phyloP scores from a whole-genome alignment of 1,140 invertebrate genomes.

The Phenacoccus solenopsis region DNA sequence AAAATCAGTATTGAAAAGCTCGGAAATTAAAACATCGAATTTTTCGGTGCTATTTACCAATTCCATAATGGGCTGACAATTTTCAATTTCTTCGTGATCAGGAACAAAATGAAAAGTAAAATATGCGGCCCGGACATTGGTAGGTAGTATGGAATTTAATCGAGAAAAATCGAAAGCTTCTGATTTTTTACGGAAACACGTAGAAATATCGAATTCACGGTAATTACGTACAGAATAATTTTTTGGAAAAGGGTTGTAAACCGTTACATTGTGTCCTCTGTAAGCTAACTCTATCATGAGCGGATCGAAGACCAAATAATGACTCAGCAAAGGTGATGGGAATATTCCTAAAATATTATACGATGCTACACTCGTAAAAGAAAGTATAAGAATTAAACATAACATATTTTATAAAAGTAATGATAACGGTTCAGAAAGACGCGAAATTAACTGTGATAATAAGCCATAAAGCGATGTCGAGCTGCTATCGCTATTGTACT shows the following conservation, averaged over 20 bases:
- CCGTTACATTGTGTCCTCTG: slow-evolving; percentile 30
- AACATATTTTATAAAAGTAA: no score
- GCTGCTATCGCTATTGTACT: no score
- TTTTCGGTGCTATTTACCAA: background rate
- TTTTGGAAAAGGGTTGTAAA: slow-evolving; percentile 35
- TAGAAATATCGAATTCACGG: slow-evolving; percentile 34
- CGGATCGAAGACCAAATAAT: slow-evolving; percentile 31
- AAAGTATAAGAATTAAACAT: no score
- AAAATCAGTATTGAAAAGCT: slow-evolving; percentile 27
- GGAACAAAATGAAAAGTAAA: background rate
- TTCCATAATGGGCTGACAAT: background rate
- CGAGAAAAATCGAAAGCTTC: no score
- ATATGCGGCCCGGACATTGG: background rate
- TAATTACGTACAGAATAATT: slow-evolving; percentile 37
- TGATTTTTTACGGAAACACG: slow-evolving; percentile 10
- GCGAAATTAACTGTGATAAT: no score
- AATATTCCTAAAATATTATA: slow-evolving; percentile 30
- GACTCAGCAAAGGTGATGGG: slow-evolving; percentile 30
- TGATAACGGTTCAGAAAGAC: no score
- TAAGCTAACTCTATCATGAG: slow-evolving; percentile 29
- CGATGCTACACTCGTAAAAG: no score
- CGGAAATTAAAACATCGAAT: slow-evolving; percentile 30
- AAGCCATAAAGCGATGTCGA: no score
- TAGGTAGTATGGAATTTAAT: background rate
- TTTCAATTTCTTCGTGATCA: background rate